Percentiles rank a stretch among this genome's conserved stretches.
These are phyloP conservation scores for Nomada ferruginata DNA, from an alignment of 2,888 invertebrate species.

Conservation along the genomic window DNA sequence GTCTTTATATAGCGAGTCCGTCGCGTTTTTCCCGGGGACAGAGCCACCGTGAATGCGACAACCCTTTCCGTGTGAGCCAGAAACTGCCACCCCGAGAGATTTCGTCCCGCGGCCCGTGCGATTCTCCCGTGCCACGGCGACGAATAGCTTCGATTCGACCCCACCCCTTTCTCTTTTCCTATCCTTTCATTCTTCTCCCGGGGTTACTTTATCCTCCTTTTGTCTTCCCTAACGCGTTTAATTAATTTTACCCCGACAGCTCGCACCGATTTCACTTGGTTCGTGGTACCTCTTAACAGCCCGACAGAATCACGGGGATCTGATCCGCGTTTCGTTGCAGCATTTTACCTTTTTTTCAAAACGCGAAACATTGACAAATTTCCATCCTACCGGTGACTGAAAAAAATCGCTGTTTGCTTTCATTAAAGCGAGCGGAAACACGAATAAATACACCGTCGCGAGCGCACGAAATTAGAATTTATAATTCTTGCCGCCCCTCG, in stretches of 20 bases:
- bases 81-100: constrained; percentile 51
- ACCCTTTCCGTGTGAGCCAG: constrained; percentile 66
- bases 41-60: constrained; percentile 61
- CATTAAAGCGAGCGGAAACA: constrained; percentile 32
- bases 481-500: constrained; percentile 33
- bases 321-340: not conserved
- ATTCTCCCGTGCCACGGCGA: not conserved
- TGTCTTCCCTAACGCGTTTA: constrained; percentile 24
- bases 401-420: constrained; percentile 51
- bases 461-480: constrained; percentile 46
- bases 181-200: not conserved
- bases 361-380: constrained; percentile 24
- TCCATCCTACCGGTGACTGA: constrained; percentile 16
- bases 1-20: constrained; percentile 61
- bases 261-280: not conserved
- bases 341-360: not conserved
- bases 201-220: not conserved
- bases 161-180: not conserved
- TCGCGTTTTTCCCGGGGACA: constrained; percentile 63
- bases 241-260: constrained; percentile 35
- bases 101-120: constrained; percentile 16
- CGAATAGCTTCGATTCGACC: constrained; percentile 24
- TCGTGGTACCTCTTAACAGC: not conserved
- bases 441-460: constrained; percentile 44
- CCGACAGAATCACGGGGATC: no score